Conservation (phyloP, 2,888 invertebrate genomes). For the Drosophila diplacantha region DNA sequence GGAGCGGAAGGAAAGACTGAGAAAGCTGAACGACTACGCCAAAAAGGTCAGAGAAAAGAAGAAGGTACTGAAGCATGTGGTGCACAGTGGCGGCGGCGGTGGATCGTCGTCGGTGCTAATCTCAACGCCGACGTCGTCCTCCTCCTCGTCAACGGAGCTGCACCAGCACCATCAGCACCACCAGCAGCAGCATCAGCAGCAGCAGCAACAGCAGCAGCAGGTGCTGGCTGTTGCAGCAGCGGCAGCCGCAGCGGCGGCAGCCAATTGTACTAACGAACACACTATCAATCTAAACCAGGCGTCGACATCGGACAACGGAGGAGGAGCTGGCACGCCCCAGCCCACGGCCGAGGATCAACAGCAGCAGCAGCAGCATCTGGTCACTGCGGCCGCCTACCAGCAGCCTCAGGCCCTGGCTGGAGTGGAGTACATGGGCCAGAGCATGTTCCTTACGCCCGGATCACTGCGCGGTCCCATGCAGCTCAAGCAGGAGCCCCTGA, state of each 20-base stretch:
- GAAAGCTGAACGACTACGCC: conserved; percentile 78
- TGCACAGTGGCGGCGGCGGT: conserved; percentile 40
- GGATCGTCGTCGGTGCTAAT: conserved; percentile 50
- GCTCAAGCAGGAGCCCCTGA: conserved; percentile 66
- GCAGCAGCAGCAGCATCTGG: conserved; percentile 49
- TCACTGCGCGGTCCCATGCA: conserved; percentile 68
- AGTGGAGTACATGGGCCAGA: conserved; percentile 75
- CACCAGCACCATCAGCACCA: conserved; percentile 42
- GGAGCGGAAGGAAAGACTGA: conserved; percentile 77
- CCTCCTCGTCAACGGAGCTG: conserved; percentile 52
- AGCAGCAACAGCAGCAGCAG: conserved; percentile 49
- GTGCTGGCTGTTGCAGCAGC: conserved; percentile 59
- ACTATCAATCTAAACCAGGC: conserved; percentile 76
- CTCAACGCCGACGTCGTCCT: conserved; percentile 60
- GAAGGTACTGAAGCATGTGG: conserved; percentile 75
- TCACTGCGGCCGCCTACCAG: conserved; percentile 59
- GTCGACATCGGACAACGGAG: conserved; percentile 42
- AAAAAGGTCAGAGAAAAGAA: conserved; percentile 78
- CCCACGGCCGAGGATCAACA: conserved; percentile 32
- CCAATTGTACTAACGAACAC: conserved; percentile 74
- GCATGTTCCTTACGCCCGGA: conserved; percentile 76
- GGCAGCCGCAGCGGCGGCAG: conserved; percentile 53
- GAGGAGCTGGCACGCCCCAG: conserved; percentile 43
- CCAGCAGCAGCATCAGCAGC: conserved; percentile 52
- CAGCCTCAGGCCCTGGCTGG: conserved; percentile 65